phyloP scores from a whole-genome alignment of 2,797 vertebrate species.

The Pseudochirops cupreus region DNA sequence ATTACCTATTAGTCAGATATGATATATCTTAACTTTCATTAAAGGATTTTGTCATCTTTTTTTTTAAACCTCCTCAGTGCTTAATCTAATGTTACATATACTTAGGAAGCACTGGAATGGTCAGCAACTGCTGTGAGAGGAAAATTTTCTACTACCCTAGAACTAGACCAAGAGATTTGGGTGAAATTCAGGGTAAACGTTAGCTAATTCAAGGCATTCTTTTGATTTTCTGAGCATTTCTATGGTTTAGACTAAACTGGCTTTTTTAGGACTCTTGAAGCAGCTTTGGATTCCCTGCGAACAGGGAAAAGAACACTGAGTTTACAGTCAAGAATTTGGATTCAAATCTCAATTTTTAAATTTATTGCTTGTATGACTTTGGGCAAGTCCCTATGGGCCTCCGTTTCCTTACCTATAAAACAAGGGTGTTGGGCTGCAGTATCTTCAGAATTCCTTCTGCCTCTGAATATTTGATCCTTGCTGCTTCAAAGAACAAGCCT shows the following conservation, averaged over 20 bases:
- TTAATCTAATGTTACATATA: conserved; percentile 11
- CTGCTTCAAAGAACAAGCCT: too few relatives aligned
- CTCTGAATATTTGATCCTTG: too few relatives aligned
- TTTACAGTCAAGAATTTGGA: too few relatives aligned
- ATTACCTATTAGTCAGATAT: neutral
- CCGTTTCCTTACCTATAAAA: too few relatives aligned
- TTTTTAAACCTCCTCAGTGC: conserved; percentile 2
- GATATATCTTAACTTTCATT: neutral
- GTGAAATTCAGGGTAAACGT: neutral
- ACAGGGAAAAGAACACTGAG: too few relatives aligned
- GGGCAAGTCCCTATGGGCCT: too few relatives aligned
- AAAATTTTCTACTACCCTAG: neutral
- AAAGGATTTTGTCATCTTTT: neutral
- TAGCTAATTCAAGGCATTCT: neutral
- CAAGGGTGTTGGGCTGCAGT: too few relatives aligned
- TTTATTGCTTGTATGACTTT: too few relatives aligned
- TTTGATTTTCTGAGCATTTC: neutral
- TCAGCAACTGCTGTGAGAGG: neutral
- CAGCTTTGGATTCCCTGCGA: neutral
- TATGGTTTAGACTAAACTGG: neutral
- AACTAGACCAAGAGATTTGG: neutral
- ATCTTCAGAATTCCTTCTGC: too few relatives aligned
- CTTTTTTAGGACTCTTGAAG: neutral
- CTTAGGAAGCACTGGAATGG: neutral
- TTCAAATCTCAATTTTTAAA: too few relatives aligned